These are phyloP conservation scores for Trachelus tabidus DNA, from an alignment of 2,888 invertebrate genomes.

Conservation along the genomic window DNA sequence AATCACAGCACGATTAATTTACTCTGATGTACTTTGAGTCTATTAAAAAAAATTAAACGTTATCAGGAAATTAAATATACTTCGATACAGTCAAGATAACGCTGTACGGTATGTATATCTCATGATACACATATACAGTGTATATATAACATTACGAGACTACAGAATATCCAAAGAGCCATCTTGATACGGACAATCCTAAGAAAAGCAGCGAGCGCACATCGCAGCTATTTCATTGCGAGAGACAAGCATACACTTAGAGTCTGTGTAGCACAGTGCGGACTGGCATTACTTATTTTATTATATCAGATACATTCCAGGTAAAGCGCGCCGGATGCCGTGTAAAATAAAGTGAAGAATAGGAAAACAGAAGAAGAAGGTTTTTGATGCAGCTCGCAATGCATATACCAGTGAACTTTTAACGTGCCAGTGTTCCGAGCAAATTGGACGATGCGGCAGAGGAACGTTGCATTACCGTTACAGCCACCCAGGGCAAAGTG, in stretches of 20 bases:
- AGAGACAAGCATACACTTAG: not conserved
- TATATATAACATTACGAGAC: not conserved
- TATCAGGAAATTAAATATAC: not conserved
- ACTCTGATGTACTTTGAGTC: not conserved
- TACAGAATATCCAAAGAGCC: not conserved
- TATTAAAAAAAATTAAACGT: not conserved
- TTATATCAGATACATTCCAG: slow-evolving; percentile 39
- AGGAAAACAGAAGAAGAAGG: not conserved
- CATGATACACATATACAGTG: too few relatives aligned
- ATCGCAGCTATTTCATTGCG: slow-evolving; percentile 11
- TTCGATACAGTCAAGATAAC: not conserved
- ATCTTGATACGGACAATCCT: slow-evolving; percentile 16
- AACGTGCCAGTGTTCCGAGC: slow-evolving; percentile 19
- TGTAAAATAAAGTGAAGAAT: slow-evolving; percentile 24
- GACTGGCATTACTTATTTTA: slow-evolving; percentile 44
- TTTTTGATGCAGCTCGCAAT: not conserved
- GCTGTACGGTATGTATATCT: not conserved
- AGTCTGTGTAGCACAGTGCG: not conserved
- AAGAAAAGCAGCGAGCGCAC: slow-evolving; percentile 20
- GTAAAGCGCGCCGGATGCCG: slow-evolving; percentile 16
- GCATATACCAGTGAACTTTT: slow-evolving; percentile 25
- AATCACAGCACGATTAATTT: not conserved
- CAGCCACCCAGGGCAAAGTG: not conserved
- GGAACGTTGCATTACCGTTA: not conserved
- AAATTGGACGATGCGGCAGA: slow-evolving; percentile 19